These are phyloP conservation scores for Cebidichthys violaceus DNA, from an alignment of 2,113 vertebrate species.

Conservation along the genomic window DNA sequence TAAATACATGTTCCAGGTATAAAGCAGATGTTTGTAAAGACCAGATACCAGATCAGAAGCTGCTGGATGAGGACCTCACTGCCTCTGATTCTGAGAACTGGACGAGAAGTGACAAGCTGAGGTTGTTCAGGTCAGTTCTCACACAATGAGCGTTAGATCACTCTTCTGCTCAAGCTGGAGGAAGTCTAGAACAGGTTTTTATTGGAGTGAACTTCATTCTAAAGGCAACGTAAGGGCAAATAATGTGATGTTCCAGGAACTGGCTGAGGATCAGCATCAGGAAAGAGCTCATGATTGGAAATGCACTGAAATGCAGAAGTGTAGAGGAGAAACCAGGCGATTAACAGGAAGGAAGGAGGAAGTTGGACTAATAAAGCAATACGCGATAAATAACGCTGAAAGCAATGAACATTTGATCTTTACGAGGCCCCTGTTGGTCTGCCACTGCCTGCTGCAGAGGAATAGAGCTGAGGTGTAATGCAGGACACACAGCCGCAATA, in stretches of 20 bases:
- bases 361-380: neutral
- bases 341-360: slow-evolving; percentile 4
- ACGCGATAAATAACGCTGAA: neutral
- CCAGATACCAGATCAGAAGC: neutral
- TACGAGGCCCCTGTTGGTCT: neutral
- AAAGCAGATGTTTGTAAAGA: neutral
- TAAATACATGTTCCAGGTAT: neutral
- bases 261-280: neutral
- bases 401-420: neutral
- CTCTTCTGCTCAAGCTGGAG: neutral
- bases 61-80: neutral
- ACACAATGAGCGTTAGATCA: neutral
- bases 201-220: neutral
- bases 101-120: neutral
- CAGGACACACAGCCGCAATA: neutral
- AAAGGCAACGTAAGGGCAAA: neutral
- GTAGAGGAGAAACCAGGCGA: neutral
- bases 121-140: neutral
- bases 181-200: neutral
- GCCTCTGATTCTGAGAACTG: neutral
- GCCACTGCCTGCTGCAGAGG: neutral
- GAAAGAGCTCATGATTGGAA: neutral
- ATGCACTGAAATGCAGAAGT: neutral
- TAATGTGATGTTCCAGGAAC: neutral
- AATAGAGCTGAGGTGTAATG: neutral